Evolutionary conservation across 2,888 invertebrate genomes (phyloP), one percentile per base, ranked within the genome.

Genomic region (Sarcophaga subvicina): DNA sequence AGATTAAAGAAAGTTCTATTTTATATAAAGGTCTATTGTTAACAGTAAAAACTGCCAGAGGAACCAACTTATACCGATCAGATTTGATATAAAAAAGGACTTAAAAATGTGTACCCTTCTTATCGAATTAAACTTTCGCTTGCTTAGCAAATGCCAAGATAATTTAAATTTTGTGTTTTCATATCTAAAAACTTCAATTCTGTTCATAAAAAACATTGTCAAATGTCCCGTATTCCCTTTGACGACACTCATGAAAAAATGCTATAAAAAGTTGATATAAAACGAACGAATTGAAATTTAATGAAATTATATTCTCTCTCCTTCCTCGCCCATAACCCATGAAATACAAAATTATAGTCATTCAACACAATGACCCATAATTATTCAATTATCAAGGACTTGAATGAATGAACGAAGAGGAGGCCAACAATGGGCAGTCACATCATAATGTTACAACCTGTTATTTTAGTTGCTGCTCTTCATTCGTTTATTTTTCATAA

Each of bases 371-470:
- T 91, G 92, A 91, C 90, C 91, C 91, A 90, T 92, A 92, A 91
- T 91, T 92, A 92, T 91, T 92, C 92, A 92, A 92, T 92, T 91
- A 91, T 90, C 90, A 89, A 88, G 73, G 75, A 82, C 79, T 83
- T 84, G 79, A n/a, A 66, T 70, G 10, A 64, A 54, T 17, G 14
- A 14, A 49, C 10, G 59, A 20, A 72, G 66, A 67, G 49, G 62
- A 45, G 69, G 70, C 80, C 62, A 63, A 78, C 22, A 67, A 69
- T 76, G 77, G 81, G 80, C 79, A 77, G 87, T 8, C 14, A 2
- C 12, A 14, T 82, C 83, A 67, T 37, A 84, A 67, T 63, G 71
- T 69, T 62, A 66, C 78, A 80, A 71, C 80, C 83, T 71, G 71
- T 66, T 79, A 12, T 81, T 71, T 27, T 14, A 5, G 22, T 63